Evolutionary conservation across 2,797 vertebrate species (phyloP).

Genomic region (Pseudotriccus pelzelni): DNA sequence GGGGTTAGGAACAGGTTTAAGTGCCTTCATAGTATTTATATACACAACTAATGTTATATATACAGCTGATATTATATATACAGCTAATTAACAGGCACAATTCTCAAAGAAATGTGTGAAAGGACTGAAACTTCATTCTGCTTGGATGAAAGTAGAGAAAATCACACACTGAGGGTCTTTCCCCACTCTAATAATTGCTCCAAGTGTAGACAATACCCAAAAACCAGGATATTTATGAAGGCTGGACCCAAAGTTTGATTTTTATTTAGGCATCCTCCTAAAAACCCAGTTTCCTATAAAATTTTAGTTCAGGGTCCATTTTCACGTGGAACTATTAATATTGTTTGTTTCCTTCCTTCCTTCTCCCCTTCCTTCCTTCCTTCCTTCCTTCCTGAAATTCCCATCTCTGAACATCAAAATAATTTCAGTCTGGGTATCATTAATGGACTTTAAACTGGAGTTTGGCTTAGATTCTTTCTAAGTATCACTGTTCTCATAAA

Average conservation of each 20-base stretch:
- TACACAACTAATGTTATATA: too few species aligned
- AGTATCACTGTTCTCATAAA: background rate
- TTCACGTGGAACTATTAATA: background rate
- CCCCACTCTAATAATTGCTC: background rate
- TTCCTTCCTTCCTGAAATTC: background rate
- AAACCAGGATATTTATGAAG: background rate
- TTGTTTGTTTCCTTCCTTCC: background rate
- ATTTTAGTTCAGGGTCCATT: background rate
- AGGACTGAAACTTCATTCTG: background rate
- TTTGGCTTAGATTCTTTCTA: background rate
- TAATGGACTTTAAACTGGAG: background rate
- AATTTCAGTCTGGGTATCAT: background rate
- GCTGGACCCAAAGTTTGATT: background rate
- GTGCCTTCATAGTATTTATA: too few species aligned
- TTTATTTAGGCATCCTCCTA: background rate
- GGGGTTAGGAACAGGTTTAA: background rate
- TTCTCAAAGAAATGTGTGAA: background rate
- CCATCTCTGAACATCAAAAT: background rate
- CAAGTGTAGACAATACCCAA: accelerated
- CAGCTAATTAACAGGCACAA: background rate
- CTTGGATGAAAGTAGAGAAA: background rate
- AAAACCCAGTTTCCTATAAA: background rate
- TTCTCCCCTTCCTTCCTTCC: background rate
- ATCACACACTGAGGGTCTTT: background rate
- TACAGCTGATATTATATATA: background rate